Evolutionary conservation across 2,113 vertebrate species (phyloP), one percentile per base, ranked within the genome.

Genomic region (Gambusia holbrooki): DNA sequence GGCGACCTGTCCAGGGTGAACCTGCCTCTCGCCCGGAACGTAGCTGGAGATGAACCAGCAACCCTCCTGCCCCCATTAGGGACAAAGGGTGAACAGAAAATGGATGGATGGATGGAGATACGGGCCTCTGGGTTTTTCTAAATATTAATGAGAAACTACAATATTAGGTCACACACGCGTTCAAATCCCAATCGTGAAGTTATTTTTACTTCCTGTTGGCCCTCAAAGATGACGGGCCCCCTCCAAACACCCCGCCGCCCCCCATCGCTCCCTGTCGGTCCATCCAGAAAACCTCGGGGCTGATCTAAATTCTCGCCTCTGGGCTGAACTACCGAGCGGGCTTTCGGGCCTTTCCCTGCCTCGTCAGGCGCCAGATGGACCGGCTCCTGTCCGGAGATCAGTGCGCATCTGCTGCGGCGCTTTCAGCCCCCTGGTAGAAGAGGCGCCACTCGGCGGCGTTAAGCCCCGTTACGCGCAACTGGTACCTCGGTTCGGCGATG

Each of bases 341-440:
- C 81, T 80, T 79, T 60, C 63, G 81, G 83, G 74, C 84, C 87
- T 66, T 89, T 92, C 88, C 79, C 82, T 89, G 88, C 89, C 84
- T 90, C 84, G 89, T 89, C 90, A 84, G 88, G 90, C 90, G 92
- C 93, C 94, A 95, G 94, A 95, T 95, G 95, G 94, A 93, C 87
- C 80, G 88, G 92, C 89, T 89, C 89, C 90, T 82, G 89, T 92
- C 90, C 92, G 90, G 88, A 92, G 84, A 92, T 91, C 91, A 93
- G 85, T 80, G 93, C 93, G 92, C 95, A 95, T 95, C 94, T 95
- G 94, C 91, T 86, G 84, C 87, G 45, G 86, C 77, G 86, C 87
- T 83, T 79, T 72, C 83, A 80, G 86, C 74, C 79, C 84, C 81
- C 80, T 82, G 86, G 51, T n/a, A 89, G 76, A 80, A 80, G 82